phyloP scores from a whole-genome alignment of 2,113 vertebrate species.

The Micronycteris hirsuta region DNA sequence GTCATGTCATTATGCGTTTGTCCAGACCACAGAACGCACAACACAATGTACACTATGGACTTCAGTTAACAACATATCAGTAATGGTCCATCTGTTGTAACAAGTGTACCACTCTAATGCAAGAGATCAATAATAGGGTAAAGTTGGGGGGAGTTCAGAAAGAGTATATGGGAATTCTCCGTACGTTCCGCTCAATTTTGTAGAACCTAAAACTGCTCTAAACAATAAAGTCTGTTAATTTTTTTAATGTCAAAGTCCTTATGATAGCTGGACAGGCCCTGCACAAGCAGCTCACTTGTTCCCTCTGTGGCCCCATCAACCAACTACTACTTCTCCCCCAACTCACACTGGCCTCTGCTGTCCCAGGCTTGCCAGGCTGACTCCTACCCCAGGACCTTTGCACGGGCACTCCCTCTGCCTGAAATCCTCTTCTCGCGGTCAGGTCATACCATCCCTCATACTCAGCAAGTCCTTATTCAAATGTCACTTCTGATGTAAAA shows the following conservation, averaged over 20 bases:
- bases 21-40: not conserved
- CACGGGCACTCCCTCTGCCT: not conserved
- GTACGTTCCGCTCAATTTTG: not conserved
- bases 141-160: too few species aligned
- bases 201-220: not conserved
- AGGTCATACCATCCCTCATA: not conserved
- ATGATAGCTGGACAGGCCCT: rapidly evolving
- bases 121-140: too few species aligned
- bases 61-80: rapidly evolving
- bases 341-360: not conserved
- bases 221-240: not conserved
- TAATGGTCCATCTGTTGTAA: not conserved
- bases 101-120: not conserved
- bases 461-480: not conserved
- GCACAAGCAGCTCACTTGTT: not conserved
- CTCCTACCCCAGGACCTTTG: not conserved
- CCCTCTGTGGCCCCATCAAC: not conserved
- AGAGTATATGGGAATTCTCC: not conserved
- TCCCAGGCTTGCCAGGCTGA: not conserved
- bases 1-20: rapidly evolving
- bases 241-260: not conserved
- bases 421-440: not conserved
- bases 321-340: not conserved
- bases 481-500: not conserved
- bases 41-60: rapidly evolving